Conservation (phyloP, 2,888 invertebrate species). For the Trissolcus japonicus region DNA sequence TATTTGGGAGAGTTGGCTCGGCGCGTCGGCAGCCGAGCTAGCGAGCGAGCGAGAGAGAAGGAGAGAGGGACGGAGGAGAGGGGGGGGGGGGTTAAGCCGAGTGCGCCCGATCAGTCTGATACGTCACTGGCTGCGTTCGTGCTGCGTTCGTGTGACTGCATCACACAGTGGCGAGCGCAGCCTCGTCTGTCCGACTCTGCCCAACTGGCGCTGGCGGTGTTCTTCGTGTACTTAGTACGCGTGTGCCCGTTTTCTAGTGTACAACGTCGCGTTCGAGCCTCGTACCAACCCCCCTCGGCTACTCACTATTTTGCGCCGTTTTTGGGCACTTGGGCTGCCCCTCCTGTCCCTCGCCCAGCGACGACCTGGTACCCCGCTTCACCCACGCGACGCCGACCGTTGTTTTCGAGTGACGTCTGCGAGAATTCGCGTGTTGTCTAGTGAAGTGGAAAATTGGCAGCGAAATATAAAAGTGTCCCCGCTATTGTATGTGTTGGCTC, state of each 20-base stretch:
- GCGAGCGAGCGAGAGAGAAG: no score
- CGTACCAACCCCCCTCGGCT: not conserved
- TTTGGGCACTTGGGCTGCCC: not conserved
- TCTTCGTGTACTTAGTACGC: slow-evolving; percentile 16
- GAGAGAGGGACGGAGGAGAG: no score
- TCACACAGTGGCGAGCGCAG: slow-evolving; percentile 13
- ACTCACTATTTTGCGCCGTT: slow-evolving; percentile 16
- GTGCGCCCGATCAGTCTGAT: not conserved
- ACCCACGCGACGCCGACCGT: not conserved
- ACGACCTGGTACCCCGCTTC: not conserved
- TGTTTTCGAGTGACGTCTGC: slow-evolving; percentile 23
- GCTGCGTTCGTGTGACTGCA: slow-evolving; percentile 13
- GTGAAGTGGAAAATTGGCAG: slow-evolving; percentile 34
- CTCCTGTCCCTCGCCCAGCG: not conserved
- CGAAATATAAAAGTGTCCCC: slow-evolving; percentile 25
- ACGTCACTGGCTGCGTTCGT: slow-evolving; percentile 9
- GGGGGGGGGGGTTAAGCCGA: slow-evolving; percentile 1
- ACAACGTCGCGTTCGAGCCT: slow-evolving; percentile 10
- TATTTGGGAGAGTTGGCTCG: no score
- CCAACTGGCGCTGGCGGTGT: slow-evolving; percentile 3
- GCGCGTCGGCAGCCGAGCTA: no score
- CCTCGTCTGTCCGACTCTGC: slow-evolving; percentile 2
- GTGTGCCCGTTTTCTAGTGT: slow-evolving; percentile 30
- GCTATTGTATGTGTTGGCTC: slow-evolving; percentile 28
- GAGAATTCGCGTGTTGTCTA: slow-evolving; percentile 33